Evolutionary conservation across 2,113 vertebrate genomes (phyloP), one percentile per base, ranked within the genome.

Genomic region (Paralichthys olivaceus): DNA sequence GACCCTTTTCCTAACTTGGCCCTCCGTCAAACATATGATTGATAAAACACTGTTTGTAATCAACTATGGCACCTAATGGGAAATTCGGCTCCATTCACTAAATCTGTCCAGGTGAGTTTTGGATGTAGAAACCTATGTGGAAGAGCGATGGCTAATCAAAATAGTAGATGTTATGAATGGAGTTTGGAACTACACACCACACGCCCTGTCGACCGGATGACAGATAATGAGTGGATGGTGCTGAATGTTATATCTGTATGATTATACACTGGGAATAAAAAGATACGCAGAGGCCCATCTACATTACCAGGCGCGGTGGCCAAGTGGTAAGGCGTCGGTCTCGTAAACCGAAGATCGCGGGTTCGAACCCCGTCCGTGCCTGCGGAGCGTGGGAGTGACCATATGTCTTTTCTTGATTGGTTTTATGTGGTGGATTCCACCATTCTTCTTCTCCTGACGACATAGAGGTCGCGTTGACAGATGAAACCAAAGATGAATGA

Each of bases 291-390:
- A 40, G 12, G 2, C 37, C 37, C 3, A 0, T 40, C 12, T 13
- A 40, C 37, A 62, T 20, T 25, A 32, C 15, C 72, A 81, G 95
- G 95, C 96, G 96, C 96, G 96, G 96, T 96, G 96, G 96, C 96
- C 95, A 96, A 96, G 96, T 96, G 96, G 96, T 96, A 95, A 95
- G 96, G 95, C 94, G 95, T 96, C 96, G 95, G 96, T 96, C 95
- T 96, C 95, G 96, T 96, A 96, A 96, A 96, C 95, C 92, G 93
- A 94, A 94, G 93, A 94, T 94, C 93, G 94, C 96, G 96, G 96
- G 96, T 96, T 96, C 95, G 96, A 96, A 95, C 95, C 95, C 96
- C 94, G 95, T 95, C 94, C 95, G 95, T 95, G 92, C 94, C 91
- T 95, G 17, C n/a, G 25, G 37, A 40, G 0, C 17, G 6, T 19